Percentiles rank a stretch among this genome's conserved stretches.
Evolutionary conservation across 2,113 vertebrate genomes (phyloP).

Genomic region (Electrona antarctica): DNA sequence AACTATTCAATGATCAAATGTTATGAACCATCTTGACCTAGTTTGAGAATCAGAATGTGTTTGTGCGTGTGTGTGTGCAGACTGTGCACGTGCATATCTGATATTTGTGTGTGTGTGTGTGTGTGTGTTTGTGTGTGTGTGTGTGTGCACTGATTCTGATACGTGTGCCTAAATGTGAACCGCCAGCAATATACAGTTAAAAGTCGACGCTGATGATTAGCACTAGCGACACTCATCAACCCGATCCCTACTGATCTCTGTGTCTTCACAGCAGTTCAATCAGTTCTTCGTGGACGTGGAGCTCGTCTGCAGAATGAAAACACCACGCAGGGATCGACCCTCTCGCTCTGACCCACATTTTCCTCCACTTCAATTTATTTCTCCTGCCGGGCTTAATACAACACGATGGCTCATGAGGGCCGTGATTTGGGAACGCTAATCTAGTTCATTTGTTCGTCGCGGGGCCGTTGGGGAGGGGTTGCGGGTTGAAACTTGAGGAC

Average conservation of each 20-base stretch:
- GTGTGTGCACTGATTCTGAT: constrained; percentile 2
- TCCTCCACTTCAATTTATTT: background rate
- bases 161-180: background rate
- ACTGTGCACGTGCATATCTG: background rate
- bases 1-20: too few species aligned
- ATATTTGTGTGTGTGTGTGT: background rate
- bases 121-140: background rate
- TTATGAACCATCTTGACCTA: constrained; percentile 18
- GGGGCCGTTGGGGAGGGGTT: background rate
- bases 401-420: background rate
- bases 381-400: background rate
- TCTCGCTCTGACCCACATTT: constrained; percentile 27
- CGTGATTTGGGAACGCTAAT: constrained; percentile 23
- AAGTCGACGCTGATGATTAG: background rate
- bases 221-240: background rate
- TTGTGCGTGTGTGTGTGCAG: background rate
- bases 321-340: background rate
- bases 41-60: background rate
- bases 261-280: background rate
- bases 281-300: background rate
- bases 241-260: background rate
- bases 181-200: too few species aligned
- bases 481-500: background rate
- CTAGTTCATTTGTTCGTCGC: constrained; percentile 11
- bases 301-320: background rate